phyloP scores from a whole-genome alignment of 2,797 vertebrate species.

The Poeciliopsis infans region DNA sequence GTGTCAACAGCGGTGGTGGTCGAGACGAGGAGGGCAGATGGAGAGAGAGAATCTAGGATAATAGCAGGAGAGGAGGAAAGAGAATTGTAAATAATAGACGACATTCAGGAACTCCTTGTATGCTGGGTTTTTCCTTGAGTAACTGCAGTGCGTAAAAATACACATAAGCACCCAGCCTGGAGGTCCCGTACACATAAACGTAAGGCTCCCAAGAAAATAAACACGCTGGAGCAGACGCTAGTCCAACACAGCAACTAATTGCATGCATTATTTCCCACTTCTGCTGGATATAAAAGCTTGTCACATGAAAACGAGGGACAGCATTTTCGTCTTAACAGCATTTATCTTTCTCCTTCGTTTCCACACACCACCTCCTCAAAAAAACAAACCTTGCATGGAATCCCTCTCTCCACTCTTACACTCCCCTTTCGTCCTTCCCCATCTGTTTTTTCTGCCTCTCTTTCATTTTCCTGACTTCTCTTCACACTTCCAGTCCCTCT shows the following conservation, averaged over 20 bases:
- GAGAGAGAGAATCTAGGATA: slow-evolving; percentile 52
- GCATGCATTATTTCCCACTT: slow-evolving; percentile 22
- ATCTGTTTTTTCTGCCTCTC: not conserved
- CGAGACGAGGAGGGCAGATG: slow-evolving; percentile 36
- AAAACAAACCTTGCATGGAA: slow-evolving; percentile 29
- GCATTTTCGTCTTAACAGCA: slow-evolving; percentile 28
- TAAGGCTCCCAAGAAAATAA: slow-evolving; percentile 6
- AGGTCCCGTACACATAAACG: slow-evolving; percentile 27
- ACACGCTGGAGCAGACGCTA: slow-evolving; percentile 18
- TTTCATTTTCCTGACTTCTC: slow-evolving; percentile 6
- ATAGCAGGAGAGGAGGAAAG: slow-evolving; percentile 55
- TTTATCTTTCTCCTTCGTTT: slow-evolving; percentile 27
- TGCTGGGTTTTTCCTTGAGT: slow-evolving; percentile 23
- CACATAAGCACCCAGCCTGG: slow-evolving; percentile 29
- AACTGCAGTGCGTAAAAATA: slow-evolving; percentile 35
- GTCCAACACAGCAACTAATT: slow-evolving; percentile 17
- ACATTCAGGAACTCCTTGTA: slow-evolving; percentile 67
- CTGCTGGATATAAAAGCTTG: slow-evolving; percentile 25
- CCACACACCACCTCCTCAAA: slow-evolving; percentile 31
- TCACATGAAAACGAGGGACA: slow-evolving; percentile 26
- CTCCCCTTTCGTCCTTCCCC: slow-evolving; percentile 1
- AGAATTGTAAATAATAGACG: slow-evolving; percentile 78
- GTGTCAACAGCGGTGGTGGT: slow-evolving; percentile 43
- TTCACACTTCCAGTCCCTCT: slow-evolving; percentile 7
- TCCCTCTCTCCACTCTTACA: slow-evolving; percentile 3